Conservation (phyloP, 1,140 invertebrate genomes). For the Olivierus martensii region DNA sequence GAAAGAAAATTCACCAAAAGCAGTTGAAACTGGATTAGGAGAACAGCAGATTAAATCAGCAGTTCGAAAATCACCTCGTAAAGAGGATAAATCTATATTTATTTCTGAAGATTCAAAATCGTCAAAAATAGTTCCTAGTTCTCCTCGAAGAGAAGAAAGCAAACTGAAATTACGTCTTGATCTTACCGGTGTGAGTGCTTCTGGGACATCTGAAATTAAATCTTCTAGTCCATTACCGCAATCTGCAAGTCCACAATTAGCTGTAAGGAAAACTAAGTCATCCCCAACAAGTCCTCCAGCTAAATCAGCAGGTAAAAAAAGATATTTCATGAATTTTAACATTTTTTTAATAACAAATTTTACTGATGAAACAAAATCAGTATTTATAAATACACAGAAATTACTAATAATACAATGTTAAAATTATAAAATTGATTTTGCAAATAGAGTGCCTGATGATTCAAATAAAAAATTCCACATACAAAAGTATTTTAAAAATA, state of each 20-base stretch:
- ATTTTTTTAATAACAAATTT: too few species aligned
- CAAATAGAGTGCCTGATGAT: too few species aligned
- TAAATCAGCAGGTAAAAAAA: neutral
- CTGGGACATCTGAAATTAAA: neutral
- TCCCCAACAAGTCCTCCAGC: neutral
- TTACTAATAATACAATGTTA: too few species aligned
- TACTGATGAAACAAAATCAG: too few species aligned
- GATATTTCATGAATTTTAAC: too few species aligned
- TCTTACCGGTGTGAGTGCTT: neutral
- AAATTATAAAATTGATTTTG: too few species aligned
- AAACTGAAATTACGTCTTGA: neutral
- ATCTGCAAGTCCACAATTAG: neutral
- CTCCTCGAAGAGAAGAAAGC: neutral
- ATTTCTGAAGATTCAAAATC: slow-evolving; percentile 63
- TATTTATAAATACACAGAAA: too few species aligned
- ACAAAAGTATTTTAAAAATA: too few species aligned
- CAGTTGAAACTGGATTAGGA: neutral
- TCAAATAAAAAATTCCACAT: too few species aligned
- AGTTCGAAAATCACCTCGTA: neutral
- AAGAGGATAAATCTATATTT: slow-evolving; percentile 47
- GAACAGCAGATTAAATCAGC: too few species aligned
- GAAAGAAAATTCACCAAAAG: neutral
- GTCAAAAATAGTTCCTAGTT: neutral
- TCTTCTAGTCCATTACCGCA: neutral
- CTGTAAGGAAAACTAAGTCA: neutral